Evolutionary conservation across 35 echinoderm and acorn worm genomes (phyloP).

Genomic region (Stichopus chloronotus): DNA sequence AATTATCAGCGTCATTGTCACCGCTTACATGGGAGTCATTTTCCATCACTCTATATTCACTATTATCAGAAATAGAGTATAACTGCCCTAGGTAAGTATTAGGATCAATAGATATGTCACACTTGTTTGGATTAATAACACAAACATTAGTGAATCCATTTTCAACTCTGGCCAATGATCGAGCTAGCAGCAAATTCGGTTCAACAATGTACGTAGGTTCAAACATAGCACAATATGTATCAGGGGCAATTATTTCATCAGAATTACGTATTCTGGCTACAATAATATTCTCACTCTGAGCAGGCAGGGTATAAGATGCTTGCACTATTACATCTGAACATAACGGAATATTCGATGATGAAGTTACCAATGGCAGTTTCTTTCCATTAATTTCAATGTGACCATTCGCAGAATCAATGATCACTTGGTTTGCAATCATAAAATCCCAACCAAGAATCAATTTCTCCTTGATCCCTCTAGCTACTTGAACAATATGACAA

Average conservation of each 20-base stretch:
- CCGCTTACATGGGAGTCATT: background rate
- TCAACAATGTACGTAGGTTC: background rate
- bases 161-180: background rate
- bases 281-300: background rate
- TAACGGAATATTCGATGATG: background rate
- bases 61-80: background rate
- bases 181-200: background rate
- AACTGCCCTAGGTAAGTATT: background rate
- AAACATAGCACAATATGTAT: background rate
- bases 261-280: background rate
- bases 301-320: background rate
- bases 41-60: background rate
- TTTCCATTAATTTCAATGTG: background rate
- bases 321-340: background rate
- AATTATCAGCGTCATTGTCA: background rate
- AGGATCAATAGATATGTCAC: background rate
- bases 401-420: background rate
- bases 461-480: background rate
- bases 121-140: slow-evolving; percentile 30
- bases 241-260: background rate
- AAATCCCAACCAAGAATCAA: slow-evolving; percentile 36
- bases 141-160: slow-evolving; percentile 40
- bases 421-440: background rate
- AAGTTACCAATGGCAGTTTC: background rate
- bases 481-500: background rate